These are phyloP conservation scores for Drosophila sturtevanti DNA, from an alignment of 1,140 invertebrate species.

Conservation along the genomic window DNA sequence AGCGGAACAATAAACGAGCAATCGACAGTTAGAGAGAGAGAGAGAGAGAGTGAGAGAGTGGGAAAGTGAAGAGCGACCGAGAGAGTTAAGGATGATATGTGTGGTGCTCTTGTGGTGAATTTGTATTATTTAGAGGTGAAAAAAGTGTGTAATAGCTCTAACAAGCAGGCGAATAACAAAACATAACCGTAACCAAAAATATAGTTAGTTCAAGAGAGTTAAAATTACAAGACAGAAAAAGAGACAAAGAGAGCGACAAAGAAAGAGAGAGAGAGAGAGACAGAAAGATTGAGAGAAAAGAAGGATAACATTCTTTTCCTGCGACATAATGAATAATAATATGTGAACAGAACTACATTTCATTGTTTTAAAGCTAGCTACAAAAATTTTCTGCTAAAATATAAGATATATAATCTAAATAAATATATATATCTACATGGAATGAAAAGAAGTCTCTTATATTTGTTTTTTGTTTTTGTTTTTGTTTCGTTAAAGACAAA, in stretches of 20 bases:
- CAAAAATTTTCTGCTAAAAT: conserved; percentile 10
- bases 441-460: conserved; percentile 24
- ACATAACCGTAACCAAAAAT: not conserved
- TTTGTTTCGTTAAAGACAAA: conserved; percentile 36
- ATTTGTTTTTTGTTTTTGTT: not conserved
- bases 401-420: not conserved
- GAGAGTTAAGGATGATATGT: conserved; percentile 29
- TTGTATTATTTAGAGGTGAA: not conserved
- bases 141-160: not conserved
- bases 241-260: not conserved
- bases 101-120: conserved; percentile 2
- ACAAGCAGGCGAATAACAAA: not conserved
- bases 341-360: conserved; percentile 14
- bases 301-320: not conserved
- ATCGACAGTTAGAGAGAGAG: conserved; percentile 8
- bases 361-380: conserved; percentile 5
- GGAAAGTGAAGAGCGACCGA: conserved; percentile 2
- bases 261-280: not conserved
- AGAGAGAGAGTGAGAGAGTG: conserved; percentile 28
- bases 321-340: conserved; percentile 15
- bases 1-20: conserved; percentile 17
- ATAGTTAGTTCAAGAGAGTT: not conserved
- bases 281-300: not conserved
- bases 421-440: not conserved
- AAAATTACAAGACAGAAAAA: not conserved